Evolutionary conservation across 2,888 invertebrate genomes (phyloP).

Genomic region (Lasiommata megera): DNA sequence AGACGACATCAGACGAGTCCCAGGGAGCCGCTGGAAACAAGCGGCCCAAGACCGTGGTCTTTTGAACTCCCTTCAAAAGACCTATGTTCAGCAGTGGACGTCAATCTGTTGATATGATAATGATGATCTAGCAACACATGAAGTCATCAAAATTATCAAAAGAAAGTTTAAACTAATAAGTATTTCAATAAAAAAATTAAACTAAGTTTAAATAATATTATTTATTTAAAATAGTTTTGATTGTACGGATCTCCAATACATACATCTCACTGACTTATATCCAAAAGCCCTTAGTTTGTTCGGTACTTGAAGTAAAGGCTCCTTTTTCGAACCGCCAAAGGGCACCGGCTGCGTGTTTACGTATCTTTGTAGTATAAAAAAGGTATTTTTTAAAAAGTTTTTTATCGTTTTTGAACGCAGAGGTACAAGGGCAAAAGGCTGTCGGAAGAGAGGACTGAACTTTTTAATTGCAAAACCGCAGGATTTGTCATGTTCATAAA

Average conservation of each 20-base stretch:
- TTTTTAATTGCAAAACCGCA: slow-evolving; percentile 13
- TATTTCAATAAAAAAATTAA: too few species aligned
- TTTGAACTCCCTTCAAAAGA: too few species aligned
- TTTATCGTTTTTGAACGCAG: slow-evolving; percentile 23
- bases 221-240: not conserved
- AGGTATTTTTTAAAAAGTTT: slow-evolving; percentile 20
- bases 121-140: too few species aligned
- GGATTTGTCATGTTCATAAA: not conserved
- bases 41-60: too few species aligned
- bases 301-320: slow-evolving; percentile 18
- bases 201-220: too few species aligned
- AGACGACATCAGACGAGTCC: too few species aligned
- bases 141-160: too few species aligned
- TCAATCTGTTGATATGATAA: too few species aligned
- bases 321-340: slow-evolving; percentile 31
- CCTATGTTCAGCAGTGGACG: too few species aligned
- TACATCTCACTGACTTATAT: slow-evolving; percentile 11
- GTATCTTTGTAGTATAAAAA: slow-evolving; percentile 30
- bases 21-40: too few species aligned
- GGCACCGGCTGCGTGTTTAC: slow-evolving; percentile 33
- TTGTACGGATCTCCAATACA: slow-evolving; percentile 18
- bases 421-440: slow-evolving; percentile 16
- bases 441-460: slow-evolving; percentile 15
- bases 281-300: slow-evolving; percentile 21
- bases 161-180: too few species aligned